These are phyloP conservation scores for Blastobasis adustella DNA, from an alignment of 2,888 invertebrate genomes.

Conservation along the genomic window DNA sequence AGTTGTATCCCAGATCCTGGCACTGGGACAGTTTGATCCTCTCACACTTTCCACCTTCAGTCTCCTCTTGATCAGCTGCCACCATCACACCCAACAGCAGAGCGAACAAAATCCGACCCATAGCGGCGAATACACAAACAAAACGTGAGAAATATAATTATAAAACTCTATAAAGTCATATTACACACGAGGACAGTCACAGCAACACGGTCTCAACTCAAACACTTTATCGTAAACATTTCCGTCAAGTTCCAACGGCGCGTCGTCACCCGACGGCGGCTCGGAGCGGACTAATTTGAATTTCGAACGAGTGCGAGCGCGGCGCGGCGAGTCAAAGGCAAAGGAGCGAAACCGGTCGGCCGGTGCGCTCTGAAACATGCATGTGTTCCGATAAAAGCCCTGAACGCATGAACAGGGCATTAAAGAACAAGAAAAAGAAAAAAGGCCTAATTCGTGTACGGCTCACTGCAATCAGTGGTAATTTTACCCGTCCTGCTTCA, in stretches of 20 bases:
- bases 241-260: slow-evolving; percentile 14
- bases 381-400: slow-evolving; percentile 69
- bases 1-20: slow-evolving; percentile 88
- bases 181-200: slow-evolving; percentile 41
- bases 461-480: slow-evolving; percentile 69
- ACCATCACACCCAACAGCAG: slow-evolving; percentile 46
- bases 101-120: slow-evolving; percentile 59
- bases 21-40: slow-evolving; percentile 86
- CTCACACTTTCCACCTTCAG: slow-evolving; percentile 80
- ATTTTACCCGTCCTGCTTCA: slow-evolving; percentile 49
- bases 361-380: slow-evolving; percentile 59
- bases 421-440: slow-evolving; percentile 55
- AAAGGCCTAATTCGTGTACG: slow-evolving; percentile 69
- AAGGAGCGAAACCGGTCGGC: slow-evolving; percentile 61
- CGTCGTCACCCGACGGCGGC: slow-evolving; percentile 29
- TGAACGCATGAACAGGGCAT: slow-evolving; percentile 68
- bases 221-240: slow-evolving; percentile 53
- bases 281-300: slow-evolving; percentile 55
- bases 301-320: slow-evolving; percentile 21
- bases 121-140: slow-evolving; percentile 23
- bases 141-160: slow-evolving; percentile 4
- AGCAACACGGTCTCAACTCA: slow-evolving; percentile 29
- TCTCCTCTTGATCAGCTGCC: slow-evolving; percentile 58
- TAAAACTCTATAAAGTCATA: slow-evolving; percentile 43
- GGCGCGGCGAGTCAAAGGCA: slow-evolving; percentile 52